These are phyloP conservation scores for Empidonax traillii DNA, from an alignment of 2,113 vertebrate species.

Conservation along the genomic window DNA sequence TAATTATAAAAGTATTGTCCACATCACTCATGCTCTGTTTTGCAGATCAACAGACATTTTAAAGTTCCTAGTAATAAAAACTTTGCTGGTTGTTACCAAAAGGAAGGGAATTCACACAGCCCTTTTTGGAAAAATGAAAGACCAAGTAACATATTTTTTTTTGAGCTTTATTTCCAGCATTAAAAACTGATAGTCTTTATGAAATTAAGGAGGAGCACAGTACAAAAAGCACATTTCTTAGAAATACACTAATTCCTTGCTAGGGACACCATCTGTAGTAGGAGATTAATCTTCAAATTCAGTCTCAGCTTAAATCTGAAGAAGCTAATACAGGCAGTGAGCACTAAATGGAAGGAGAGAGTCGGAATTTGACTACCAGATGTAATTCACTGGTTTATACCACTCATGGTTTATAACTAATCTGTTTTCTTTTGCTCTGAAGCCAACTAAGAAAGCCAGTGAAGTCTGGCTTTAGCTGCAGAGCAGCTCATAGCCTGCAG, in stretches of 20 bases:
- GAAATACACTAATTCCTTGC: neutral
- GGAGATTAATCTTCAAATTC: neutral
- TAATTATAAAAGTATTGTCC: slow-evolving; percentile 49
- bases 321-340: neutral
- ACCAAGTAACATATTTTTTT: neutral
- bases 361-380: neutral
- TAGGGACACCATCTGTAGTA: neutral
- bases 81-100: slow-evolving; percentile 38
- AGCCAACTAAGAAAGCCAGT: neutral
- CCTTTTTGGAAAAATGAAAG: neutral
- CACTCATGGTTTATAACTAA: neutral
- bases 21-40: slow-evolving; percentile 46
- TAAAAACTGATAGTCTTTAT: neutral
- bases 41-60: slow-evolving; percentile 56
- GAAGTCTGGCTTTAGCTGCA: neutral
- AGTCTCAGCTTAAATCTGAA: neutral
- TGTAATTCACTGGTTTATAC: neutral
- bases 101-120: neutral
- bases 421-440: neutral
- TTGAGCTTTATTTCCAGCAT: neutral
- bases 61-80: slow-evolving; percentile 54
- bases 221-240: neutral
- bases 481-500: neutral
- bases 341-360: neutral
- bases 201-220: neutral